These are phyloP conservation scores for Cyrtodaria siliqua DNA, from an alignment of 2,888 invertebrate species.

Conservation along the genomic window DNA sequence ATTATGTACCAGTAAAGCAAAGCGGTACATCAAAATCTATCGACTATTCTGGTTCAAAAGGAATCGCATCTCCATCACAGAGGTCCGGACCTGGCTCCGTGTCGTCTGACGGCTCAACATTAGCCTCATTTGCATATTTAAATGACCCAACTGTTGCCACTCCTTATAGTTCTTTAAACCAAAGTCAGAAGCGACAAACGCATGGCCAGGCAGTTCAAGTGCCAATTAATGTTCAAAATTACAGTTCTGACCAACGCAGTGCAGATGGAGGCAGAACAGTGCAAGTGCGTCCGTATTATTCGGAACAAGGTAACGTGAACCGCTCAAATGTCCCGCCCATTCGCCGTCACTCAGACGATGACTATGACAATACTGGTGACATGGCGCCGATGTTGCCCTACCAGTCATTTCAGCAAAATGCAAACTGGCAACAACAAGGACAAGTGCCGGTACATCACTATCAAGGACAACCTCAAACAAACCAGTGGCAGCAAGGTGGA, in stretches of 20 bases:
- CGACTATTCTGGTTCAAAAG: slow-evolving; percentile 25
- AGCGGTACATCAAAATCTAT: slow-evolving; percentile 18
- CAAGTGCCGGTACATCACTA: slow-evolving; percentile 10
- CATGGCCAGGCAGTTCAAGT: slow-evolving; percentile 24
- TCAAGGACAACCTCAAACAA: slow-evolving; percentile 16
- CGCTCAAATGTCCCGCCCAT: slow-evolving; percentile 42
- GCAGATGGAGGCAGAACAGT: slow-evolving; percentile 36
- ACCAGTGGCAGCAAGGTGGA: too few species aligned
- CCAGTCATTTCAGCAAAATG: slow-evolving; percentile 40
- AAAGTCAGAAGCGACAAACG: slow-evolving; percentile 40
- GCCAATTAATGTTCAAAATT: slow-evolving; percentile 44
- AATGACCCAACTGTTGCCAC: slow-evolving; percentile 48
- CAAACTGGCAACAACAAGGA: slow-evolving; percentile 17
- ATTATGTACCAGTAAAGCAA: slow-evolving; percentile 17
- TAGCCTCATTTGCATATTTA: slow-evolving; percentile 62
- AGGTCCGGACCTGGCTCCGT: slow-evolving; percentile 52
- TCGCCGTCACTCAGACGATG: slow-evolving; percentile 71
- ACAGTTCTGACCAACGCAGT: slow-evolving; percentile 32
- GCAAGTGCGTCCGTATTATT: slow-evolving; percentile 50
- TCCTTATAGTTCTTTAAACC: slow-evolving; percentile 53
- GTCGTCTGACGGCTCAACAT: slow-evolving; percentile 49
- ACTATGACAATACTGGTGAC: slow-evolving; percentile 77
- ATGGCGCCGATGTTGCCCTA: slow-evolving; percentile 69
- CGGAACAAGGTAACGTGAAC: slow-evolving; percentile 32
- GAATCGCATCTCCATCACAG: slow-evolving; percentile 11